Evolutionary conservation across 2,797 vertebrate species (phyloP).

Genomic region (Urosaurus nigricauda): DNA sequence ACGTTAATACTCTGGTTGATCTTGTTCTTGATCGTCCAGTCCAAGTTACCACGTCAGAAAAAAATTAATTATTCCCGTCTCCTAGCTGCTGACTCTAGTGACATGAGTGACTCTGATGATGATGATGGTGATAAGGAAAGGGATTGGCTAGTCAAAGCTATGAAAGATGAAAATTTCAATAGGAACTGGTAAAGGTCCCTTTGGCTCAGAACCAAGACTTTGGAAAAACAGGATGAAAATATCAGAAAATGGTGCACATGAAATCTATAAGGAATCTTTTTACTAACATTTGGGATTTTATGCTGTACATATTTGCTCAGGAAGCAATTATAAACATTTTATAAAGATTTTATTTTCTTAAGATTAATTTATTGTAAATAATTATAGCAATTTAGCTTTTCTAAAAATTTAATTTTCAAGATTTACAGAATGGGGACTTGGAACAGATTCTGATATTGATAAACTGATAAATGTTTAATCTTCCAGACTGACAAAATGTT

Average conservation of each 20-base stretch:
- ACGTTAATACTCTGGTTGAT: conserved; percentile 81
- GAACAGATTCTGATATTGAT: background rate
- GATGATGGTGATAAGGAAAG: conserved; percentile 87
- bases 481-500: background rate
- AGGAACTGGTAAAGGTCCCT: conserved; percentile 64
- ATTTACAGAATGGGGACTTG: background rate
- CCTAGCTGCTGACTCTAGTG: conserved; percentile 84
- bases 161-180: conserved; percentile 81
- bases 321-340: conserved; percentile 38
- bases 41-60: conserved; percentile 83
- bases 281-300: conserved; percentile 16
- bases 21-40: conserved; percentile 80
- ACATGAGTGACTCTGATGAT: conserved; percentile 88
- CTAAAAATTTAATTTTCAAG: conserved; percentile 40
- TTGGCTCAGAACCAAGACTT: background rate
- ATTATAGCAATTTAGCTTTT: conserved; percentile 19
- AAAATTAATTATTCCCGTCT: conserved; percentile 91
- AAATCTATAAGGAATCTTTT: background rate
- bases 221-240: background rate
- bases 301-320: background rate
- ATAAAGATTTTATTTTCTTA: conserved; percentile 54
- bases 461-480: conserved; percentile 17
- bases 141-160: conserved; percentile 91
- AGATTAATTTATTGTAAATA: conserved; percentile 35
- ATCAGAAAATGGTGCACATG: background rate